Conservation (phyloP, 2,888 invertebrate genomes). For the Thera obeliscata region DNA sequence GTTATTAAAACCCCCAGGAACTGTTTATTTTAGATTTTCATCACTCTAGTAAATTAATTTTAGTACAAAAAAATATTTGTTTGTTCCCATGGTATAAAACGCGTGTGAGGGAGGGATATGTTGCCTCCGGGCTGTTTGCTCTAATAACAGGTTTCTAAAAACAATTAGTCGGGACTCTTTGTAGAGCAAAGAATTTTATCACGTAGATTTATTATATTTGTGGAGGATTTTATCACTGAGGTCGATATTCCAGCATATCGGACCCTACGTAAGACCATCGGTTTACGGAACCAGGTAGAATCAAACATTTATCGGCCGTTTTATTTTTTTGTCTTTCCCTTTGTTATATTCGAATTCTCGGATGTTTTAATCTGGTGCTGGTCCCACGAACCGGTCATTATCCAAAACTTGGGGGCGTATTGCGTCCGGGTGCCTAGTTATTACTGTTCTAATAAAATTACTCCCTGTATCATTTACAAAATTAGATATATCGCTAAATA, state of each 20-base stretch:
- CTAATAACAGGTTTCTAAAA: constrained; percentile 75
- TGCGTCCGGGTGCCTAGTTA: constrained; percentile 80
- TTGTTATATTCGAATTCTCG: constrained; percentile 78
- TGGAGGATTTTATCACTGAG: constrained; percentile 72
- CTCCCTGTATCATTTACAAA: constrained; percentile 78
- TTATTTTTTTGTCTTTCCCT: constrained; percentile 78
- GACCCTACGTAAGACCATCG: constrained; percentile 52
- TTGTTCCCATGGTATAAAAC: constrained; percentile 51
- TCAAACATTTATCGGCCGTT: constrained; percentile 77
- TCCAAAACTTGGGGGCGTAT: constrained; percentile 80
- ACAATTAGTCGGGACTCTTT: constrained; percentile 77
- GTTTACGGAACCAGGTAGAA: constrained; percentile 70
- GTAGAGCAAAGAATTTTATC: constrained; percentile 75
- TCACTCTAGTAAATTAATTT: constrained; percentile 43
- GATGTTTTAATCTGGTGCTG: constrained; percentile 82
- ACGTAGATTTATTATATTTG: constrained; percentile 81
- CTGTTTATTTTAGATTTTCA: constrained; percentile 53
- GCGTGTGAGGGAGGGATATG: constrained; percentile 41
- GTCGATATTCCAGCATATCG: constrained; percentile 57
- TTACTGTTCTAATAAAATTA: constrained; percentile 82
- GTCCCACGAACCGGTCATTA: constrained; percentile 80
- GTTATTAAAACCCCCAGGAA: constrained; percentile 44
- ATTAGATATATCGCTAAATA: constrained; percentile 83
- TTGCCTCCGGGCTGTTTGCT: constrained; percentile 59
- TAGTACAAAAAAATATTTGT: constrained; percentile 47